These are phyloP conservation scores for Pagetopsis macropterus DNA, from an alignment of 2,797 vertebrate genomes.

Conservation along the genomic window DNA sequence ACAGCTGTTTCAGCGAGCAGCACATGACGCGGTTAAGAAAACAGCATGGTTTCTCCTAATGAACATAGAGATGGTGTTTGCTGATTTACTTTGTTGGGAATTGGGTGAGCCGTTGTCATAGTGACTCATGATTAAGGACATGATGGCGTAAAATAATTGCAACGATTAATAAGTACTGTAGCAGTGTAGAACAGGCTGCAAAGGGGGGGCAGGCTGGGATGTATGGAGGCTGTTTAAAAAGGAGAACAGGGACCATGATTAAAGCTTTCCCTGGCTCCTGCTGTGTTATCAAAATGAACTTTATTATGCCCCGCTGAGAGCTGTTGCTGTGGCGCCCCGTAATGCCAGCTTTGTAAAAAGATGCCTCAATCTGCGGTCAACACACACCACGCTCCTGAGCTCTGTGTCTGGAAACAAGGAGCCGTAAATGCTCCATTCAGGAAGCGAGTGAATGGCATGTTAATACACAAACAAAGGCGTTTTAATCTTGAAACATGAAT, in stretches of 20 bases:
- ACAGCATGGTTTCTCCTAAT: slow-evolving; percentile 24
- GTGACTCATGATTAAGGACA: slow-evolving; percentile 18
- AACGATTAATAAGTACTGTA: slow-evolving; percentile 4
- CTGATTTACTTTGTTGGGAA: slow-evolving; percentile 26
- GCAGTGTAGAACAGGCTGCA: not conserved
- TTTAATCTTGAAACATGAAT: slow-evolving; percentile 59
- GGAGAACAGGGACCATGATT: slow-evolving; percentile 60
- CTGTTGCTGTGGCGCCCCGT: slow-evolving; percentile 60
- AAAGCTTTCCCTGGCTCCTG: slow-evolving; percentile 66
- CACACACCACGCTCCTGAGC: slow-evolving; percentile 14
- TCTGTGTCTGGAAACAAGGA: slow-evolving; percentile 14
- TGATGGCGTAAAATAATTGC: slow-evolving; percentile 9
- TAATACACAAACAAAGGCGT: slow-evolving; percentile 32
- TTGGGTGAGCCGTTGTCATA: slow-evolving; percentile 17
- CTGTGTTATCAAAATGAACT: slow-evolving; percentile 76
- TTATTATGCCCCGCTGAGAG: slow-evolving; percentile 69
- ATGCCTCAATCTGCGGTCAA: slow-evolving; percentile 56
- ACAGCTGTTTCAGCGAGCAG: slow-evolving; percentile 5
- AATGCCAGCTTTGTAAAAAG: slow-evolving; percentile 63
- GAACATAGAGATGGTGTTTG: slow-evolving; percentile 23
- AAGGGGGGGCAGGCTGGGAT: slow-evolving; percentile 25
- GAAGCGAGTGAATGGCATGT: not conserved
- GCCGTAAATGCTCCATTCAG: slow-evolving; percentile 22
- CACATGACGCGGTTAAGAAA: slow-evolving; percentile 8
- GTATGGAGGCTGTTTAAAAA: slow-evolving; percentile 42